Evolutionary conservation across 2,113 vertebrate species (phyloP).

Genomic region (Crotalus horridus): DNA sequence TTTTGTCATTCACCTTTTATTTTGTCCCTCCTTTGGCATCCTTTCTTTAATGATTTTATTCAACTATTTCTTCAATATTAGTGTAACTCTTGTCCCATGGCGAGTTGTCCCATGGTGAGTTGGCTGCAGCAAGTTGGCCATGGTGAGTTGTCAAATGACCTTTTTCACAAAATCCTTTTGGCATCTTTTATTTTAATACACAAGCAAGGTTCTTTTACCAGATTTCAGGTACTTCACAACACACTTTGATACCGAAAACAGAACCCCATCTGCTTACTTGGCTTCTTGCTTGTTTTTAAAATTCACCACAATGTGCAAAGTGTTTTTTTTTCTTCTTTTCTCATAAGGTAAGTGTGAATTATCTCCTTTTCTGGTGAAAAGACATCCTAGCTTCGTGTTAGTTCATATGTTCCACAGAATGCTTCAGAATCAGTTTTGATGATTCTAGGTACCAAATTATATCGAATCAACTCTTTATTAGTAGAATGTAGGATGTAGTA

Average conservation of each 20-base stretch:
- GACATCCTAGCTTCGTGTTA: constrained; percentile 24
- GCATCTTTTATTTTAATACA: neutral
- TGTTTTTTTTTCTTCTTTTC: constrained; percentile 20
- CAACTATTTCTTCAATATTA: no score
- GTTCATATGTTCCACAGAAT: neutral
- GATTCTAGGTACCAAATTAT: neutral
- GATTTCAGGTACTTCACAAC: constrained; percentile 27
- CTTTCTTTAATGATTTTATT: no score
- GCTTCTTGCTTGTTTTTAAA: constrained; percentile 11
- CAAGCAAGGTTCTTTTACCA: neutral
- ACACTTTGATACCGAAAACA: constrained; percentile 13
- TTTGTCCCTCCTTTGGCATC: no score
- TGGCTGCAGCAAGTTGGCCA: no score
- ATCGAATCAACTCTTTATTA: neutral
- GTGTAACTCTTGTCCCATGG: no score
- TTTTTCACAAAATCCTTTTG: constrained; percentile 30
- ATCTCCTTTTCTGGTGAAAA: constrained; percentile 31
- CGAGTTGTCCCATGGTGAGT: no score
- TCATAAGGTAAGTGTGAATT: constrained; percentile 43
- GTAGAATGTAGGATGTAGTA: neutral
- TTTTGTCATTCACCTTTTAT: no score
- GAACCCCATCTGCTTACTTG: constrained; percentile 30
- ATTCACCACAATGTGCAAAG: constrained; percentile 38
- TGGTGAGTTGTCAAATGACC: neutral
- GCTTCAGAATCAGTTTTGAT: neutral